Conservation (phyloP, 2,888 invertebrate genomes). For the Tenthredo livida region DNA sequence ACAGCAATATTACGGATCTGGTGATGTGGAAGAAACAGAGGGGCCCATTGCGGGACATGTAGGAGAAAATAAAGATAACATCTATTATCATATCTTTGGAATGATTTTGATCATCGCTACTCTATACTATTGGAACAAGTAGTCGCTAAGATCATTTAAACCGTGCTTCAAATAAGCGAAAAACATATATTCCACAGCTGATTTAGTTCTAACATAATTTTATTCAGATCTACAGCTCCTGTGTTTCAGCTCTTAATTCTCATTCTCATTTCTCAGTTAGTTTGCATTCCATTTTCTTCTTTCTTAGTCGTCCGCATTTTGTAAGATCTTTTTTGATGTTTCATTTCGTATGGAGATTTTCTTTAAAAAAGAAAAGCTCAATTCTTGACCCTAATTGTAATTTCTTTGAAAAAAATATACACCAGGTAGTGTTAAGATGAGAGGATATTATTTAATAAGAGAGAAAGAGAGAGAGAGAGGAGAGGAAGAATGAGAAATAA, state of each 20-base stretch:
- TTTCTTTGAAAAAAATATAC: not conserved
- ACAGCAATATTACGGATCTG: conserved; percentile 88
- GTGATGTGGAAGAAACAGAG: conserved; percentile 83
- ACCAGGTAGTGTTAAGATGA: not conserved
- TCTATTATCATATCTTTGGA: conserved; percentile 71
- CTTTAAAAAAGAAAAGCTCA: not conserved
- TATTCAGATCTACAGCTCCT: not conserved
- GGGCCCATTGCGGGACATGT: conserved; percentile 90
- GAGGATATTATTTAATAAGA: conserved; percentile 1
- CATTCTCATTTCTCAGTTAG: not conserved
- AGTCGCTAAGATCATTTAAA: conserved; percentile 57
- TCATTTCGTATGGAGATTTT: not conserved
- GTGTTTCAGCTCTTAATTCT: not conserved
- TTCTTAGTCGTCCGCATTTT: not conserved
- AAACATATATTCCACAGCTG: not conserved
- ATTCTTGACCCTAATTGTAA: conserved; percentile 3
- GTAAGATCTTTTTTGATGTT: not conserved
- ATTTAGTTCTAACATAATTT: not conserved
- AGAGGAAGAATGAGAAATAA: not conserved
- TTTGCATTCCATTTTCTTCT: conserved; percentile 15
- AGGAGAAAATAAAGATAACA: conserved; percentile 76
- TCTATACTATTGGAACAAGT: conserved; percentile 72
- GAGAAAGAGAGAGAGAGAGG: not conserved
- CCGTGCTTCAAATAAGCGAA: not conserved
- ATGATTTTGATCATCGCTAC: conserved; percentile 69